phyloP scores from a whole-genome alignment of 64 coral and sea anemone genomes.

The Anthopleura sola region DNA sequence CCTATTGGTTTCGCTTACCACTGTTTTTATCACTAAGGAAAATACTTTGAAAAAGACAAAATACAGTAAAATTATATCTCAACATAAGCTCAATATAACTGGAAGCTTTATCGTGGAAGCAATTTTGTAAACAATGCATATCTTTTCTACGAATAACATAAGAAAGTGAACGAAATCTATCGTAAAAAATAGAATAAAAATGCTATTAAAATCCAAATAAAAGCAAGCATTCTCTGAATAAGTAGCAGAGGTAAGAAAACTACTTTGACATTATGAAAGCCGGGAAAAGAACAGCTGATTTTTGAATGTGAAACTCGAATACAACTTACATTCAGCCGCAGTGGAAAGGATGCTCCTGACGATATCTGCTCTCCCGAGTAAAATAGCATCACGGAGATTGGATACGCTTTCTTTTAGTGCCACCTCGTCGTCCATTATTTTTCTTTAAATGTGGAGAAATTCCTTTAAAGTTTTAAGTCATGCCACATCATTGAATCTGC shows the following conservation, averaged over 20 bases:
- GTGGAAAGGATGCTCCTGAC: constrained; percentile 88
- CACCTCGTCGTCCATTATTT: constrained; percentile 86
- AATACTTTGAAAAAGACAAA: too few species aligned
- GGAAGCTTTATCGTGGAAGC: not conserved
- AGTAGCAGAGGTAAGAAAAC: not conserved
- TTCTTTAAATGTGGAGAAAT: not conserved
- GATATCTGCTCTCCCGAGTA: constrained; percentile 89
- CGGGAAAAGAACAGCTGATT: not conserved
- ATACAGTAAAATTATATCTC: too few species aligned
- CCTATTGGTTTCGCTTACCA: too few species aligned
- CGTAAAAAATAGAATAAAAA: not conserved
- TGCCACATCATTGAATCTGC: not conserved
- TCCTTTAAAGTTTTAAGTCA: not conserved
- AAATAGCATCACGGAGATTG: constrained; percentile 85
- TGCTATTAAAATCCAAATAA: not conserved
- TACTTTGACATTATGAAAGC: not conserved
- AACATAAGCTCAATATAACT: too few species aligned
- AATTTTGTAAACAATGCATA: not conserved
- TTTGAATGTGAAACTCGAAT: not conserved
- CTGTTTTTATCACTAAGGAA: too few species aligned
- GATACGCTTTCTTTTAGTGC: constrained; percentile 91
- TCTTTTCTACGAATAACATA: not conserved
- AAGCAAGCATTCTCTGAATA: not conserved
- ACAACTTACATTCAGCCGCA: constrained; percentile 89
- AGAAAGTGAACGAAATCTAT: not conserved